phyloP scores from a whole-genome alignment of 2,113 vertebrate species.

The Brachypteracias leptosomus region DNA sequence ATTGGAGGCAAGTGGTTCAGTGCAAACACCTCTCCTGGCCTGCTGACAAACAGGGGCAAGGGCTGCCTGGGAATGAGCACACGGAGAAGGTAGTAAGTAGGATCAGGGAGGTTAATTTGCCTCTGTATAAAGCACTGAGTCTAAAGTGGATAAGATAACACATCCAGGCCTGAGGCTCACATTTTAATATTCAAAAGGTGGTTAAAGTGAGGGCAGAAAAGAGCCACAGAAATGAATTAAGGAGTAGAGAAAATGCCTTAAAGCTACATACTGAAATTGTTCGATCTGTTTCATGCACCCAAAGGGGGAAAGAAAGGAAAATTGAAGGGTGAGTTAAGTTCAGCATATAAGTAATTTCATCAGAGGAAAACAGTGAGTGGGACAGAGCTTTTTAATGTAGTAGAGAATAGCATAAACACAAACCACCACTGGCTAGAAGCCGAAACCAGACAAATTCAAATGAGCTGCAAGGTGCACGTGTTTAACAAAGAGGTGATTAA shows the following conservation, averaged over 20 bases:
- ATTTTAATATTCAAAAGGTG: slow-evolving; percentile 67
- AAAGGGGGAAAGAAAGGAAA: slow-evolving; percentile 5
- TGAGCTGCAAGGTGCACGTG: slow-evolving; percentile 23
- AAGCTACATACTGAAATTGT: slow-evolving; percentile 31
- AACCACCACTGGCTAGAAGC: slow-evolving; percentile 13
- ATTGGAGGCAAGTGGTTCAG: background rate
- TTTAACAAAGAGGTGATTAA: slow-evolving; percentile 46
- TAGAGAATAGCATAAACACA: background rate
- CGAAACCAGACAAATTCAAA: slow-evolving; percentile 68
- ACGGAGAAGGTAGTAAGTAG: background rate
- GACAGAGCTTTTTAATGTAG: background rate
- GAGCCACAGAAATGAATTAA: slow-evolving; percentile 63
- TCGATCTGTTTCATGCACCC: slow-evolving; percentile 37
- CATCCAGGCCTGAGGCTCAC: slow-evolving; percentile 32
- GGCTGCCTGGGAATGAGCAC: background rate
- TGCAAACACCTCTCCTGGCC: background rate
- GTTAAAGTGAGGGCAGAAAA: slow-evolving; percentile 45
- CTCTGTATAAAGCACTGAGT: slow-evolving; percentile 11
- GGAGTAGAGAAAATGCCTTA: slow-evolving; percentile 43
- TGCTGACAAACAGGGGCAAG: background rate
- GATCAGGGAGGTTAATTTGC: slow-evolving; percentile 49
- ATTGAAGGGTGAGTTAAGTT: slow-evolving; percentile 18
- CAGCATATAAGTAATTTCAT: background rate
- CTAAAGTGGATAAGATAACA: slow-evolving; percentile 54
- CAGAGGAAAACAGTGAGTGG: background rate